A percentile compares a stretch with the other conserved stretches of the same genome.
Evolutionary conservation across 2,888 invertebrate species (phyloP).

Genomic region (Strigamia crassipes): DNA sequence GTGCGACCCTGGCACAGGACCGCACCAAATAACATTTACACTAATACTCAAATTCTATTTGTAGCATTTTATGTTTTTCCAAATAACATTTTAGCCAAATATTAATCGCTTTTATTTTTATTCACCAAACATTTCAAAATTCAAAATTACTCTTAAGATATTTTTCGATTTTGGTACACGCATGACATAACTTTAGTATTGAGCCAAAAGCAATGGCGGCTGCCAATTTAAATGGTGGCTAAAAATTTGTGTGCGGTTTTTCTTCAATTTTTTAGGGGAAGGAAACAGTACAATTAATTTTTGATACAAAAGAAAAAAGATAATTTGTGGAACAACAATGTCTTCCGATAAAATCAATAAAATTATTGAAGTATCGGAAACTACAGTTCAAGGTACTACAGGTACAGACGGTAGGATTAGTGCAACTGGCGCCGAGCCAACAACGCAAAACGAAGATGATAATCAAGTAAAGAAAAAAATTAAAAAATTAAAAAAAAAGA

Average conservation of each 20-base stretch:
- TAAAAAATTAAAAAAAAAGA: too few relatives aligned
- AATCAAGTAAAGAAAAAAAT: background rate
- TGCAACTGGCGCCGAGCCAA: background rate
- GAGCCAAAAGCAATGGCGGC: background rate
- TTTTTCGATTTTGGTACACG: too few relatives aligned
- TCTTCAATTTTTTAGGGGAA: background rate
- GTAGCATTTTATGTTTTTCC: background rate
- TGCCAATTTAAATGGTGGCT: too few relatives aligned
- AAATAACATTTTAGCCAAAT: too few relatives aligned
- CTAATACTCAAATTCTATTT: background rate
- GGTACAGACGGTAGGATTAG: background rate
- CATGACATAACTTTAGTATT: background rate
- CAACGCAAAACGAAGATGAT: background rate
- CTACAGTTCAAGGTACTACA: background rate
- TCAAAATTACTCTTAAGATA: too few relatives aligned
- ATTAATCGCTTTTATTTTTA: too few relatives aligned
- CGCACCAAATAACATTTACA: background rate
- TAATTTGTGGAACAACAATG: background rate
- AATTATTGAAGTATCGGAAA: background rate
- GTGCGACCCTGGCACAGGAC: conserved; percentile 7
- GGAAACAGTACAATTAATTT: background rate
- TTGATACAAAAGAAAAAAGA: background rate
- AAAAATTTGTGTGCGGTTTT: background rate
- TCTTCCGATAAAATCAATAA: background rate
- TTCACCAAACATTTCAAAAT: too few relatives aligned